Evolutionary conservation across 1,140 invertebrate species (phyloP), one percentile per base, ranked within the genome.

Genomic region (Pomacea maculata): DNA sequence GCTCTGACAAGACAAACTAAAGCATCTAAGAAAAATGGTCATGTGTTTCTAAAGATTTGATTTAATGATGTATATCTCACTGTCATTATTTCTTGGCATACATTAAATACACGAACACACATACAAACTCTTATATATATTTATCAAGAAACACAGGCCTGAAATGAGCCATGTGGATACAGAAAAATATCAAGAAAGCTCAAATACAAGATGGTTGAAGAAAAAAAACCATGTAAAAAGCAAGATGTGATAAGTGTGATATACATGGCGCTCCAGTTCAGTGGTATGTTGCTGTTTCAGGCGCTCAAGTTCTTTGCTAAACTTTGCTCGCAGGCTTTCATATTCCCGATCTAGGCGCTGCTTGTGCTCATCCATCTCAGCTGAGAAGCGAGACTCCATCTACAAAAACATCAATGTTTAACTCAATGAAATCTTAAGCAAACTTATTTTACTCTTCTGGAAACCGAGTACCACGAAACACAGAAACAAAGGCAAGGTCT

Each of bases 341-440:
- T 99, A 99, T 91, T 99, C 98, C 90, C 98, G 97, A 90, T 99
- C 98, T 83, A 99, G 93, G 87, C 96, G 94, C 87, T 95, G 94
- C 91, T 99, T 98, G 92, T 99, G 97, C 88, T 95, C 95, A 88
- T 99, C 98, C 94, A 99, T 97, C 92, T 99, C 98, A 73, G 92
- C 86, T 92, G 96, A 95, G 93, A 98, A 99, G 86, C 96, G 95
- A 90, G 98, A 96, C 92, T 99, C 98, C 86, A 99, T 88, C 91
- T 91, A 80, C 14, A 86, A 82, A 73, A 75, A 45, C 67, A 65
- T 71, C 34, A 45, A 45, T 45, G 34, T 34, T 15, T 64, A 78
- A 0, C 75, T 67, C 61, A 45, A 72, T 79, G 71, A 81, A 78
- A 81, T 9, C 21, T 71, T 73, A 76, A 45, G 34, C 34, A 45